phyloP scores from a whole-genome alignment of 2,888 invertebrate genomes.

The Clusia tigrina region DNA sequence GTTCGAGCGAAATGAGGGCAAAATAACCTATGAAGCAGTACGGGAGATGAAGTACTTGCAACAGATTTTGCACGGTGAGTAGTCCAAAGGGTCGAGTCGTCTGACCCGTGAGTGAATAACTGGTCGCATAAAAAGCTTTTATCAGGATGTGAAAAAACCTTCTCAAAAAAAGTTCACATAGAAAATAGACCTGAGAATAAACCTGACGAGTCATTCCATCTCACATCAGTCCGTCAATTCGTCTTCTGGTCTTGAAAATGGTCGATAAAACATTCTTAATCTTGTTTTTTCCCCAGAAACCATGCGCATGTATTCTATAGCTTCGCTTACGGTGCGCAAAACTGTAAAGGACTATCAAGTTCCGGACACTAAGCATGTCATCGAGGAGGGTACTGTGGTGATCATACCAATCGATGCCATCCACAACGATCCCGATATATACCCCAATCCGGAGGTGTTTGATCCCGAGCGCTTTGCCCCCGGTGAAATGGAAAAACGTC shows the following conservation, averaged over 20 bases:
- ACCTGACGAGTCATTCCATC: too few relatives aligned
- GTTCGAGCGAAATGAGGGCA: constrained; percentile 39
- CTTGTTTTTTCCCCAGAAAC: constrained; percentile 61
- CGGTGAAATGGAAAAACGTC: constrained; percentile 49
- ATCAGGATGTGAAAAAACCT: too few relatives aligned
- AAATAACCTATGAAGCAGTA: constrained; percentile 50
- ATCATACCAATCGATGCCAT: constrained; percentile 67
- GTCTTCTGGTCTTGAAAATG: not conserved
- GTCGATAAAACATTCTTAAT: not conserved
- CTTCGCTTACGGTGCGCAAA: constrained; percentile 54
- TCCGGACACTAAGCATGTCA: constrained; percentile 57
- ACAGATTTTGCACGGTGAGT: constrained; percentile 50
- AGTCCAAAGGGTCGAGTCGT: too few relatives aligned
- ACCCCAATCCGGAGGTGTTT: constrained; percentile 63
- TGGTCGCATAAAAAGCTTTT: too few relatives aligned
- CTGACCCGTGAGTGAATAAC: too few relatives aligned
- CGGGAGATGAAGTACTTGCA: constrained; percentile 49
- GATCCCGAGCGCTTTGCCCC: constrained; percentile 65
- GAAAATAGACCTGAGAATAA: too few relatives aligned
- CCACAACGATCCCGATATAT: constrained; percentile 64
- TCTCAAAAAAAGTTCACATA: too few relatives aligned
- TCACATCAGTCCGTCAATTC: too few relatives aligned
- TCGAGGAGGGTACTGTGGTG: constrained; percentile 66
- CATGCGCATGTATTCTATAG: constrained; percentile 65
- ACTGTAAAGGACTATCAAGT: constrained; percentile 57